Evolutionary conservation across 2,113 vertebrate genomes (phyloP), one percentile per base, ranked within the genome.

Genomic region (Orthochromis indermauri): DNA sequence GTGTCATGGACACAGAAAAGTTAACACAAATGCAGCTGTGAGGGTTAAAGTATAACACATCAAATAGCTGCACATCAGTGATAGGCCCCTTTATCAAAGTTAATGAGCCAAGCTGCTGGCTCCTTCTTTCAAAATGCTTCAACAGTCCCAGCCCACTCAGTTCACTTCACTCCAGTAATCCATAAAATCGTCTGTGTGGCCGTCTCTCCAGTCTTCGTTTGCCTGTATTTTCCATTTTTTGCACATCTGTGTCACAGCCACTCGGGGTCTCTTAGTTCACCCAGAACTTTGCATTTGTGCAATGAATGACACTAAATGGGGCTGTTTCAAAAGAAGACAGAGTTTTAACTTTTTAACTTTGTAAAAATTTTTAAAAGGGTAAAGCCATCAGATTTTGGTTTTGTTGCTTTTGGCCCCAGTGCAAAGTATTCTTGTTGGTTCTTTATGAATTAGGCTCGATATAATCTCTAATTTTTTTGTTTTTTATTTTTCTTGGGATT

Each of bases 221-320:
- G 82, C 81, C 87, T 87, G 81, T 17, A 91, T 90, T 91, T 92
- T 89, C 87, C 82, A 91, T 91, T 91, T 85, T 92, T 59, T 87
- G 57, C 87, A 94, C 91, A 91, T 94, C 93, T 92, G 91, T 91
- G 90, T 89, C 86, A 89, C 85, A 91, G 89, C 87, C 82, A 82
- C 68, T 89, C 79, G 17, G 51, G 71, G 83, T 91, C 82, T 81
- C 47, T 73, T 26, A 84, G 57, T 26, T 84, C 40, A 88, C 59
- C 80, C 59, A 89, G 51, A 87, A 82, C 54, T 42, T 63, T 81
- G 82, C 73, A 57, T 92, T 90, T 92, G 73, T 84, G 59, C 80
- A 45, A 71, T 19, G 26, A 81, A 92, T 89, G 86, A 84, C 24
- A 49, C 82, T 86, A 66, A 90, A 59, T 80, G 80, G 28, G 78